phyloP scores from a whole-genome alignment of 2,113 vertebrate species.

The Prionailurus bengalensis region DNA sequence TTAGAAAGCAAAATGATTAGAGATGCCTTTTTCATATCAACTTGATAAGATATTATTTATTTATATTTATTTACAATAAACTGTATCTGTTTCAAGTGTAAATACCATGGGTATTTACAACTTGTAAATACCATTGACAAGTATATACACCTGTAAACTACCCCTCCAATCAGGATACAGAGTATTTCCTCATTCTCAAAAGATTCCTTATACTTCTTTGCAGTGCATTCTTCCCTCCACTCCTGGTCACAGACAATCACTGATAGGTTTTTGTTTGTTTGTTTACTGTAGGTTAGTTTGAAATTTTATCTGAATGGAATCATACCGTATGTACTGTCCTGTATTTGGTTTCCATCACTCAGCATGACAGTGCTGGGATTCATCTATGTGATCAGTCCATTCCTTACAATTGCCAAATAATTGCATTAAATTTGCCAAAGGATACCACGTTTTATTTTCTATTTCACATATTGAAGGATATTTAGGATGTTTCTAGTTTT shows the following conservation, averaged over 20 bases:
- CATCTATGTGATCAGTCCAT: background rate
- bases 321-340: background rate
- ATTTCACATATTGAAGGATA: background rate
- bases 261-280: background rate
- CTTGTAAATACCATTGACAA: background rate
- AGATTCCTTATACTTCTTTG: background rate
- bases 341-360: background rate
- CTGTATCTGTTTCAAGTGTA: background rate
- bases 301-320: background rate
- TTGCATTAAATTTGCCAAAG: background rate
- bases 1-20: background rate
- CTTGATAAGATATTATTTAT: background rate
- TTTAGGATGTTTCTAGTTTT: background rate
- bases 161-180: background rate
- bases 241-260: background rate
- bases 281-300: background rate
- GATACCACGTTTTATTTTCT: background rate
- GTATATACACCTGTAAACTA: background rate
- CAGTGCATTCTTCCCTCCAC: background rate
- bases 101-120: background rate
- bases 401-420: background rate
- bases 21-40: background rate
- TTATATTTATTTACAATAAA: background rate
- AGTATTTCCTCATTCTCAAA: background rate
- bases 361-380: background rate